Conservation (phyloP, 2,888 invertebrate species). For the Perdita meconis region DNA sequence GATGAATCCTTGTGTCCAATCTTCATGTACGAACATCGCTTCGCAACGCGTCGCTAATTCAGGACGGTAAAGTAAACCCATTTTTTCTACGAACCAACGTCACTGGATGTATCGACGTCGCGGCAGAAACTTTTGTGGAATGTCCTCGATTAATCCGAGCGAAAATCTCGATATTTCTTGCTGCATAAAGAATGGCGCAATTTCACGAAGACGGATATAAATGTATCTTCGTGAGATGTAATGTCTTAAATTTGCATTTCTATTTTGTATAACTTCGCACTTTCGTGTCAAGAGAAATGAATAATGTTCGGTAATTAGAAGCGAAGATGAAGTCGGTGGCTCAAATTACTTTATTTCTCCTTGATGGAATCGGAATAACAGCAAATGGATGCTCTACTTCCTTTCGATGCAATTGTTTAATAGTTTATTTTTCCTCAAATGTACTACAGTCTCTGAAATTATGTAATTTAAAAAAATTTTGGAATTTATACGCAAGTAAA, state of each 20-base stretch:
- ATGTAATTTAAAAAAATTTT: no score
- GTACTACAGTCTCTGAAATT: no score
- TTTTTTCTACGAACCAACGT: not conserved
- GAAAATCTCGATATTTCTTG: not conserved
- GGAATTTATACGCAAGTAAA: no score
- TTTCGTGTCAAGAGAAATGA: no score
- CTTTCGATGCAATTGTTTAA: no score
- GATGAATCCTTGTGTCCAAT: slow-evolving; percentile 19
- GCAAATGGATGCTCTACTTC: no score
- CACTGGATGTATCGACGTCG: not conserved
- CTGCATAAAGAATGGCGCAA: not conserved
- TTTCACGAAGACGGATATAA: not conserved
- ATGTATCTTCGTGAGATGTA: not conserved
- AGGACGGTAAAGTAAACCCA: not conserved
- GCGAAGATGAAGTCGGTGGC: no score
- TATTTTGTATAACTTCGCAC: not conserved
- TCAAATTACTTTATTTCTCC: no score
- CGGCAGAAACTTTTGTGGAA: not conserved
- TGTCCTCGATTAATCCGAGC: not conserved
- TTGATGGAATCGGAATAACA: no score
- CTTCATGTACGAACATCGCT: slow-evolving; percentile 7
- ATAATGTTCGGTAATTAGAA: no score
- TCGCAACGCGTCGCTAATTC: not conserved
- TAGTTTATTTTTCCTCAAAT: no score
- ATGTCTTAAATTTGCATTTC: not conserved